Evolutionary conservation across 2,888 invertebrate genomes (phyloP).

Genomic region (Cataglyphis albicans): DNA sequence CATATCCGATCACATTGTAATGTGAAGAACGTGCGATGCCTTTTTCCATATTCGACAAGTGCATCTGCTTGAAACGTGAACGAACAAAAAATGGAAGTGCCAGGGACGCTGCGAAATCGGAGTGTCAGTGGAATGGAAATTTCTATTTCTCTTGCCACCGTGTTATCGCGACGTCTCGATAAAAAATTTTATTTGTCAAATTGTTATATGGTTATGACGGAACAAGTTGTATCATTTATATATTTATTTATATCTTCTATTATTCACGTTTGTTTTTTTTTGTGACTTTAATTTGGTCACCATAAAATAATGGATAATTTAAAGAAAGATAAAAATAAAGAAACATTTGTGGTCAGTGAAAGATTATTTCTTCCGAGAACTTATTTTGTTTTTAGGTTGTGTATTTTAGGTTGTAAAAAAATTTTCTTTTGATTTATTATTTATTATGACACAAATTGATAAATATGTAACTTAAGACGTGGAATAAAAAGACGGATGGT

Average conservation of each 20-base stretch:
- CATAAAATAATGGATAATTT: background rate
- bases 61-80: constrained; percentile 24
- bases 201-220: background rate
- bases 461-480: constrained; percentile 24
- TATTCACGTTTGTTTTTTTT: background rate
- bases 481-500: background rate
- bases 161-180: background rate
- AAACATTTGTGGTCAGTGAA: background rate
- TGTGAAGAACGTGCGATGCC: constrained; percentile 20
- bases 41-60: constrained; percentile 47
- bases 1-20: background rate
- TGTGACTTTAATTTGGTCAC: background rate
- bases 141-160: background rate
- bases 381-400: too few species aligned
- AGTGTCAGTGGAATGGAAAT: constrained; percentile 14
- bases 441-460: background rate
- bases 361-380: background rate
- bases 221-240: background rate
- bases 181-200: background rate
- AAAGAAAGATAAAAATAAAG: background rate
- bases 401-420: background rate
- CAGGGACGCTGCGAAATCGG: constrained; percentile 13
- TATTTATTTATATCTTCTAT: background rate
- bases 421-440: background rate
- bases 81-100: constrained; percentile 16